Conservation (phyloP, 2,888 invertebrate species). For the Eutolmus rufibarbis region DNA sequence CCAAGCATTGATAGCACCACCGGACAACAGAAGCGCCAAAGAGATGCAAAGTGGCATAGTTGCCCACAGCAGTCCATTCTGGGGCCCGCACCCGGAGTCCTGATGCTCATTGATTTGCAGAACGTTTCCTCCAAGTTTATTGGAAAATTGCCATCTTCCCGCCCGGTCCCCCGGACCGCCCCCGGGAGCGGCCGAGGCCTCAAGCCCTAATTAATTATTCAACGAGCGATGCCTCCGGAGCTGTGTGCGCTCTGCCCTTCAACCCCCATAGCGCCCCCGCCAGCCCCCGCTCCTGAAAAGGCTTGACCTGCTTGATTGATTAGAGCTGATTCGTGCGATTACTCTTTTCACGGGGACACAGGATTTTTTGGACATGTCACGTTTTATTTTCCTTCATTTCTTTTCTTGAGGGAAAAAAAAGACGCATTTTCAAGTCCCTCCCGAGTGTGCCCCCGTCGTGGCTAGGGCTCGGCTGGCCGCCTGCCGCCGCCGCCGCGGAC, state of each 20-base stretch:
- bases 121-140: constrained; percentile 29
- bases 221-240: background rate
- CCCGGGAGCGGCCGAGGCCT: background rate
- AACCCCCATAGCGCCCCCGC: background rate
- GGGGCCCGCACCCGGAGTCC: background rate
- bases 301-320: constrained; percentile 27
- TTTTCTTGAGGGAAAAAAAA: background rate
- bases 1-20: background rate
- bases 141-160: constrained; percentile 34
- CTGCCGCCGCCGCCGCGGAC: background rate
- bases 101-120: constrained; percentile 32
- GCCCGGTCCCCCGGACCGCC: background rate
- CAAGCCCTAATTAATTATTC: constrained; percentile 25
- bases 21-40: constrained; percentile 24
- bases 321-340: constrained; percentile 28
- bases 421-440: background rate
- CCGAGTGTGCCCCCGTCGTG: background rate
- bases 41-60: constrained; percentile 27
- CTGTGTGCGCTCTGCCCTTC: background rate
- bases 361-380: background rate
- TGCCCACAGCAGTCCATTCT: background rate
- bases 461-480: background rate
- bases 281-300: background rate
- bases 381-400: background rate
- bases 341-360: constrained; percentile 3